These are phyloP conservation scores for Sebastes reedi DNA, from an alignment of 2,797 vertebrate genomes.

Conservation along the genomic window DNA sequence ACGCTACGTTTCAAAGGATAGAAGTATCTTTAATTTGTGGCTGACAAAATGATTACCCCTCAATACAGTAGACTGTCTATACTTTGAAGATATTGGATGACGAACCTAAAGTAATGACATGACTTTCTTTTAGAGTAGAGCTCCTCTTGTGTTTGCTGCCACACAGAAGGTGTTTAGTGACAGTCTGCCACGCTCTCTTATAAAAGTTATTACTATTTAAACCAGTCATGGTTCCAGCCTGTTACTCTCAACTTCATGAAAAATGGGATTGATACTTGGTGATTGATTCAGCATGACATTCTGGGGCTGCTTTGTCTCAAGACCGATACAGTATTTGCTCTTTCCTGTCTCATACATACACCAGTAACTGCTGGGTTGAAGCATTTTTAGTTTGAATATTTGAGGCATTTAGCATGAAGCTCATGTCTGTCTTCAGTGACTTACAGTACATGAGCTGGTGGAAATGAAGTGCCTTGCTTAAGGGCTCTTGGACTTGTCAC, in stretches of 20 bases:
- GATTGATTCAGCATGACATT: constrained; percentile 15
- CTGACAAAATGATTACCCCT: constrained; percentile 24
- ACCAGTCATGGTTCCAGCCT: not conserved
- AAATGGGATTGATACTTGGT: constrained; percentile 14
- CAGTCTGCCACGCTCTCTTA: not conserved
- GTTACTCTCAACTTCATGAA: constrained; percentile 16
- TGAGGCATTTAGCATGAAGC: not conserved
- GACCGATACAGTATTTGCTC: constrained; percentile 4
- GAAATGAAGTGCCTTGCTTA: not conserved
- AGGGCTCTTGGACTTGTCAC: not conserved
- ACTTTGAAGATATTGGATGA: constrained; percentile 41
- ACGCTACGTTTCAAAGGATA: constrained; percentile 19
- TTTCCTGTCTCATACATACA: not conserved
- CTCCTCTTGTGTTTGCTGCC: constrained; percentile 19
- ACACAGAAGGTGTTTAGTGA: constrained; percentile 23
- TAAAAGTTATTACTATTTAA: constrained; percentile 10
- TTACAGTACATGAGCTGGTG: not conserved
- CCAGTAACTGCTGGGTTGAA: not conserved
- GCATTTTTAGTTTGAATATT: not conserved
- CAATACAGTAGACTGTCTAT: constrained; percentile 11
- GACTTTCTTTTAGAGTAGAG: constrained; percentile 30
- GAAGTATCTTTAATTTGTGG: constrained; percentile 21
- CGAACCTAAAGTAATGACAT: constrained; percentile 47
- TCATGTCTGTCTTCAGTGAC: not conserved
- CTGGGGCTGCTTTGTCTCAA: not conserved